Evolutionary conservation across 2,113 vertebrate species (phyloP).

Genomic region (Emydocephalus ijimae): DNA sequence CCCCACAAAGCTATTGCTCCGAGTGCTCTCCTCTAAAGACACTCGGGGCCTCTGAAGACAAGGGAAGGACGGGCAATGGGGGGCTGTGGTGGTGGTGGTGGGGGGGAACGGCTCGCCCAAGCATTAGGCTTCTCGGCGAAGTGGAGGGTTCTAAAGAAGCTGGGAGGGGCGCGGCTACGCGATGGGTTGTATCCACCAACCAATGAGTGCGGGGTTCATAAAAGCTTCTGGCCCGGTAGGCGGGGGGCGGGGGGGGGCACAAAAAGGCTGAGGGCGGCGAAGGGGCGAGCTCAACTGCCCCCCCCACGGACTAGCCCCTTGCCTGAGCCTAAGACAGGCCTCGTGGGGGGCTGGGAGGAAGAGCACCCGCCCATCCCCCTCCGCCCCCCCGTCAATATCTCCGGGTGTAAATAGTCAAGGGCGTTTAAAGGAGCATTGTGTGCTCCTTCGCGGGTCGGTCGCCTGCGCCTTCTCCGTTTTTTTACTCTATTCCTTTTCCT

Average conservation of each 20-base stretch:
- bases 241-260: not conserved
- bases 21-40: not conserved
- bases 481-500: not conserved
- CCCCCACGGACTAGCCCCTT: not conserved
- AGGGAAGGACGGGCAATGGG: not conserved
- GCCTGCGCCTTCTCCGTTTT: not conserved
- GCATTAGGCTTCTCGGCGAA: not conserved
- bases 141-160: not conserved
- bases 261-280: not conserved
- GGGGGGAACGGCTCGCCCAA: no score
- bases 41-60: not conserved
- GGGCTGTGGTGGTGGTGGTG: not conserved
- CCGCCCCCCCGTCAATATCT: not conserved
- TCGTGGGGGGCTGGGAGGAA: not conserved
- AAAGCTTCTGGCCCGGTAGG: not conserved
- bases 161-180: not conserved
- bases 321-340: not conserved
- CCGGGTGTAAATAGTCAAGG: slow-evolving; percentile 19
- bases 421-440: slow-evolving; percentile 39
- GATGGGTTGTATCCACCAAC: not conserved
- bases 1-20: not conserved
- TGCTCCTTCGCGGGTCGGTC: not conserved
- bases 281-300: not conserved
- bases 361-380: not conserved
- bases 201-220: slow-evolving; percentile 13